A percentile compares a stretch with the other conserved stretches of the same genome.
Evolutionary conservation across 2,113 vertebrate genomes (phyloP).

Genomic region (Camelus bactrianus): DNA sequence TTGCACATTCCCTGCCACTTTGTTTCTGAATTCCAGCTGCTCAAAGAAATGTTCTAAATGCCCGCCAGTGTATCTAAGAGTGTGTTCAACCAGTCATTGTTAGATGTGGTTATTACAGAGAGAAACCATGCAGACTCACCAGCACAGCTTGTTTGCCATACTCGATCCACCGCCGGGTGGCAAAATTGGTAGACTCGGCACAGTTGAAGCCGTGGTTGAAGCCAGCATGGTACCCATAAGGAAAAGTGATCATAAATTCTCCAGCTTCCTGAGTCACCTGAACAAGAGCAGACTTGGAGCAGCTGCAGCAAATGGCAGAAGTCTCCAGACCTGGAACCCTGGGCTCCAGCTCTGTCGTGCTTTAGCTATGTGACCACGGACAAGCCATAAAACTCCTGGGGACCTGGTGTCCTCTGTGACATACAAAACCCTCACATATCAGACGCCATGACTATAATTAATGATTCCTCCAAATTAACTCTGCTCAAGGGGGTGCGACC

Average conservation of each 20-base stretch:
- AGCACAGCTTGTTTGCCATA: slow-evolving; percentile 97
- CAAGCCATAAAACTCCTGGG: neutral
- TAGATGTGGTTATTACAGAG: neutral
- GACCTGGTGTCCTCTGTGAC: neutral
- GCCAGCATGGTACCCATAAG: slow-evolving; percentile 97
- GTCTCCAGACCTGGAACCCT: neutral
- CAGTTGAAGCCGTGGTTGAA: slow-evolving; percentile 99
- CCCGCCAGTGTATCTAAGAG: neutral
- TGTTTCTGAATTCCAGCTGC: slow-evolving; percentile 7
- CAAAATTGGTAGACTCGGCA: slow-evolving; percentile 98
- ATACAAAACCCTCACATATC: neutral
- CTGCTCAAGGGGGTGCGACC: neutral
- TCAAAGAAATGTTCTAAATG: neutral
- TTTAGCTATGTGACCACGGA: neutral
- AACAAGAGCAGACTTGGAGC: slow-evolving; percentile 7
- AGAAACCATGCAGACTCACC: slow-evolving; percentile 84
- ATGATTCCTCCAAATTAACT: neutral
- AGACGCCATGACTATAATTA: neutral
- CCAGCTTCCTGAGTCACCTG: slow-evolving; percentile 97
- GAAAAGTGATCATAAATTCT: slow-evolving; percentile 98
- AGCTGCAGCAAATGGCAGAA: neutral
- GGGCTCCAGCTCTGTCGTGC: neutral
- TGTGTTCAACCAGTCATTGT: neutral
- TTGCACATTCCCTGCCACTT: neutral
- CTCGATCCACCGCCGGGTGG: slow-evolving; percentile 97